Evolutionary conservation across 2,797 vertebrate genomes (phyloP).

Genomic region (Anisognathus igniventris): DNA sequence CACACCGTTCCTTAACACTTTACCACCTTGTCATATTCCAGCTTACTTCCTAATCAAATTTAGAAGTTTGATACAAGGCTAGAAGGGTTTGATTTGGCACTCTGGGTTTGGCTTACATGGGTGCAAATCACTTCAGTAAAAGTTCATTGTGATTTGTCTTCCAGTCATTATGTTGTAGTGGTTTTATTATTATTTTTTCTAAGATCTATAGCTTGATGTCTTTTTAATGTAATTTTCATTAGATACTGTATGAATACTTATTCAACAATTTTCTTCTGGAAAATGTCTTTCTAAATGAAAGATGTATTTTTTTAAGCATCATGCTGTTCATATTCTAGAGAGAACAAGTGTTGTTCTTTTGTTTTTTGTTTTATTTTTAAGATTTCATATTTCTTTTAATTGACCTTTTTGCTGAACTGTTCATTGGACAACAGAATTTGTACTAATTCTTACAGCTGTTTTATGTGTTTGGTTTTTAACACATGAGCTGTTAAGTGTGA

Average conservation of each 20-base stretch:
- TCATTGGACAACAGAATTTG: background rate
- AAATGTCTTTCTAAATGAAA: background rate
- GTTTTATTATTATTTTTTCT: background rate
- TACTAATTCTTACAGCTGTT: background rate
- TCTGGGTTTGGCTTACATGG: background rate
- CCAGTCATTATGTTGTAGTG: background rate
- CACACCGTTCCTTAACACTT: background rate
- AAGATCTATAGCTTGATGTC: background rate
- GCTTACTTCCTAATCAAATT: background rate
- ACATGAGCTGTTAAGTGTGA: background rate
- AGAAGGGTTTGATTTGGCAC: background rate
- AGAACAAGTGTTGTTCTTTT: background rate
- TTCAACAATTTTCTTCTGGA: background rate
- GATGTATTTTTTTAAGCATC: background rate
- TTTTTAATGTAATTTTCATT: background rate
- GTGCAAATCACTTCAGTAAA: background rate
- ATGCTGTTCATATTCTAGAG: background rate
- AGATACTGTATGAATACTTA: background rate
- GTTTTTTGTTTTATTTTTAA: background rate
- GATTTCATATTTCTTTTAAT: background rate
- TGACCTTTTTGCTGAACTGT: background rate
- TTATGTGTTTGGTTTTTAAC: background rate
- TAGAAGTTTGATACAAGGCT: background rate
- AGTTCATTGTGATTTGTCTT: background rate
- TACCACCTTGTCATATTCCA: background rate